Evolutionary conservation across 2,113 vertebrate species (phyloP).

Genomic region (Empidonax traillii): DNA sequence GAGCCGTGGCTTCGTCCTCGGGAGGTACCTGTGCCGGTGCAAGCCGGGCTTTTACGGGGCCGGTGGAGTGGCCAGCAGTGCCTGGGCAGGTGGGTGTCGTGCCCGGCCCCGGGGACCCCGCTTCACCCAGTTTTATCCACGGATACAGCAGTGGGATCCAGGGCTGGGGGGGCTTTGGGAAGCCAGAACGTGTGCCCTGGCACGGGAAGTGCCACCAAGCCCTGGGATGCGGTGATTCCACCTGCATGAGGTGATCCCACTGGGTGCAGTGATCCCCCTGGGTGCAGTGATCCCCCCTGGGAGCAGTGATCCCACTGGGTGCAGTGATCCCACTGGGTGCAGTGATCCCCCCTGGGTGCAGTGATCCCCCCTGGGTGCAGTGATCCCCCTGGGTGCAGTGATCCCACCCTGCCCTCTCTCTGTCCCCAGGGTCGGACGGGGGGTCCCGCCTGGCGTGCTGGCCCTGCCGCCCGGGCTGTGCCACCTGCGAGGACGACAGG

Average conservation of each 20-base stretch:
- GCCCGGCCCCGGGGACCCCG: accelerated
- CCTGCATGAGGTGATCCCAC: too few species aligned
- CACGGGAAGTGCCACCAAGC: too few species aligned
- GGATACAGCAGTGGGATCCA: accelerated
- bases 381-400: neutral
- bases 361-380: neutral
- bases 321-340: too few species aligned
- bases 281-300: too few species aligned
- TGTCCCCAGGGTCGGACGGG: neutral
- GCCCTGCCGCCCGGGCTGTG: constrained; percentile 85
- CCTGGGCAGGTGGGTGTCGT: constrained; percentile 38
- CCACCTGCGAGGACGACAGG: constrained; percentile 77
- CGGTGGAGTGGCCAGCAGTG: neutral
- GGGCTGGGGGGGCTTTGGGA: neutral
- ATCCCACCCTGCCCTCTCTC: neutral
- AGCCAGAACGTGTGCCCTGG: accelerated
- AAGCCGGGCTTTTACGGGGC: constrained; percentile 86
- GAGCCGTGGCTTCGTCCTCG: constrained; percentile 84
- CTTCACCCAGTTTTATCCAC: neutral
- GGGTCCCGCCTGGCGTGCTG: constrained; percentile 75
- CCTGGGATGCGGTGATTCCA: too few species aligned
- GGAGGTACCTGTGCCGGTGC: constrained; percentile 89
- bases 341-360: neutral
- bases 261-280: too few species aligned
- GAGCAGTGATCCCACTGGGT: too few species aligned